Evolutionary conservation across 2,888 invertebrate genomes (phyloP).

Genomic region (Yponomeuta cagnagella): DNA sequence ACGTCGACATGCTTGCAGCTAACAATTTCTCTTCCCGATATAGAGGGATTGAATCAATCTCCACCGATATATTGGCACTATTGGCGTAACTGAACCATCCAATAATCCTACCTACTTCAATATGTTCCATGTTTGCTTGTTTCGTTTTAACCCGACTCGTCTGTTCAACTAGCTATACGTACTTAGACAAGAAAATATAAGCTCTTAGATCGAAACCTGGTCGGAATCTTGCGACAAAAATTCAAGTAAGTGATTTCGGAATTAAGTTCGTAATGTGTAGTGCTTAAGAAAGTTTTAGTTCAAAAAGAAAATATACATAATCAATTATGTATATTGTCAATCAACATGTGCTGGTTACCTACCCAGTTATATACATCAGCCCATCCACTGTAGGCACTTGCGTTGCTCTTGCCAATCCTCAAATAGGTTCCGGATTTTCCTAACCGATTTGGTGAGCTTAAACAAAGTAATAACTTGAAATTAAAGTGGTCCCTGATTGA

Average conservation of each 20-base stretch:
- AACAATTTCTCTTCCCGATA: slow-evolving; percentile 14
- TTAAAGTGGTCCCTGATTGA: neutral
- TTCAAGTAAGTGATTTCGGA: too few relatives aligned
- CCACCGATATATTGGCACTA: slow-evolving; percentile 8
- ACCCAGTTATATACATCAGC: neutral
- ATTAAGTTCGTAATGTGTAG: too few relatives aligned
- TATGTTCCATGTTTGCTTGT: neutral
- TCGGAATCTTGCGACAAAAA: too few relatives aligned
- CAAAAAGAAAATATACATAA: too few relatives aligned
- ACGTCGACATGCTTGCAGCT: slow-evolving; percentile 15
- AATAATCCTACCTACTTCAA: slow-evolving; percentile 8
- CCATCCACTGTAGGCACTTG: neutral
- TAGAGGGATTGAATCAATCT: slow-evolving; percentile 12
- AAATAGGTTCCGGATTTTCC: slow-evolving; percentile 5
- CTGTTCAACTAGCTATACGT: too few relatives aligned
- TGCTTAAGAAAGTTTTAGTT: too few relatives aligned
- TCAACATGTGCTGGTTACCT: neutral
- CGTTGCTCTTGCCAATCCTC: neutral
- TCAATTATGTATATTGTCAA: neutral
- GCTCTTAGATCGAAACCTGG: too few relatives aligned
- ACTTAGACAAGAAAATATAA: too few relatives aligned
- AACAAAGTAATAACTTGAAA: slow-evolving; percentile 7
- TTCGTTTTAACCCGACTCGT: neutral
- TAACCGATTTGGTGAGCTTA: neutral
- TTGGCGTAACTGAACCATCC: slow-evolving; percentile 6